Conservation (phyloP, 2,113 vertebrate species). For the Eurystomus gularis region DNA sequence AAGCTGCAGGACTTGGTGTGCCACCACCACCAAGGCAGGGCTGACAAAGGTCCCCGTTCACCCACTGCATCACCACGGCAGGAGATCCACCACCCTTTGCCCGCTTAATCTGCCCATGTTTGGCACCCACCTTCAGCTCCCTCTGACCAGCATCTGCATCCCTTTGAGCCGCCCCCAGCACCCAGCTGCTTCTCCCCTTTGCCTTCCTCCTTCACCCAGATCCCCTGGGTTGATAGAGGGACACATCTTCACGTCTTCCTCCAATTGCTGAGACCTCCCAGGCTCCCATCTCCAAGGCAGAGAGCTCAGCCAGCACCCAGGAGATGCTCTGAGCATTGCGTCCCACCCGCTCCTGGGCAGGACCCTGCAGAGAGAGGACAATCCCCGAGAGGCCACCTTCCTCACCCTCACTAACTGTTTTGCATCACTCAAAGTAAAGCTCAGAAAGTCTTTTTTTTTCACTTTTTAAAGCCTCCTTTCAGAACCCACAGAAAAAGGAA, state of each 20-base stretch:
- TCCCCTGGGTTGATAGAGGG: not conserved
- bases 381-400: not conserved
- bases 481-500: not conserved
- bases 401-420: not conserved
- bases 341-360: not conserved
- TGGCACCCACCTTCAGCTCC: not conserved
- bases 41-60: not conserved
- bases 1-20: not conserved
- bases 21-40: not conserved
- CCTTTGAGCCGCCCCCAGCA: not conserved
- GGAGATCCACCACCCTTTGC: not conserved
- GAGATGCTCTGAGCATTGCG: accelerated
- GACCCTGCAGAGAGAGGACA: not conserved
- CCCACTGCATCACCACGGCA: accelerated
- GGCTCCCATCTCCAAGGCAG: not conserved
- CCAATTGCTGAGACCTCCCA: no score
- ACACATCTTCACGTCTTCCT: not conserved
- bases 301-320: not conserved
- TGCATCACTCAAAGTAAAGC: not conserved
- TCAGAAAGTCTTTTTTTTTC: not conserved
- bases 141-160: not conserved
- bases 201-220: not conserved
- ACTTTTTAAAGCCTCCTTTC: not conserved
- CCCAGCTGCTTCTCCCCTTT: not conserved
- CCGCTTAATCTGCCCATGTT: accelerated